Base-by-base conservation (phyloP, 2,113 vertebrate genomes). In the Heterotis niloticus region DNA sequence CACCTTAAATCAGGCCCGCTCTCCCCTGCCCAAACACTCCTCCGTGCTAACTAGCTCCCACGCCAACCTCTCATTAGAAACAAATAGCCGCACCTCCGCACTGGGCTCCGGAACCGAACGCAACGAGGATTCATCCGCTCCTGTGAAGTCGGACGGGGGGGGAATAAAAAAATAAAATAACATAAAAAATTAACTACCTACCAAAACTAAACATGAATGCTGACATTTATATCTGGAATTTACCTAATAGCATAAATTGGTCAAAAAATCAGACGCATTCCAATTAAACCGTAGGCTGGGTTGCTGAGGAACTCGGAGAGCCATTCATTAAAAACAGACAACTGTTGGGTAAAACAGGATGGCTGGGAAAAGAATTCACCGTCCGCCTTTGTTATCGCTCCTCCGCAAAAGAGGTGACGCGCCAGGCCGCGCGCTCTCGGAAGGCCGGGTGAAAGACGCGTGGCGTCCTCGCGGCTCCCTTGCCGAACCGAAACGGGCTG, bases 41-140 rank as follows among this genome's bases (percentile, higher is more conserved):
- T 95, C 94, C 94, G 88, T 92, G 95, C 97, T 98, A 99, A 98
- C 96, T 98, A 98, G 96, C 95, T 78, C 82, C 83, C 89, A 93
- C 91, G 92, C 94, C 94, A 93, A 93, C 89, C 92, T 94, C 95
- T 99, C 96, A 99, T 99, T 99, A 99, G 94, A 93, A 93, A 84
- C 84, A 89, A 91, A 89, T 85, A 82, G 83, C 83, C 79, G 69
- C 84, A 85, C 84, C 83, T 84, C 82, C 57, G 66, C 23, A 60
- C 73, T 80, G 81, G 88, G 83, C 82, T 20, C 57, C 16, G 26
- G 13, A 14, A 57, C 60, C 76, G 80, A 16, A 69, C 76, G 12
- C n/a, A 64, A 44, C 18, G 18, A n/a, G 34, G 17, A 52, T 54
- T 56, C 16, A 11, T 73, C 81, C 66, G 59, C 59, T 28, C 64